Conservation (phyloP, 2,888 invertebrate genomes). For the Hydropsyche betteni region DNA sequence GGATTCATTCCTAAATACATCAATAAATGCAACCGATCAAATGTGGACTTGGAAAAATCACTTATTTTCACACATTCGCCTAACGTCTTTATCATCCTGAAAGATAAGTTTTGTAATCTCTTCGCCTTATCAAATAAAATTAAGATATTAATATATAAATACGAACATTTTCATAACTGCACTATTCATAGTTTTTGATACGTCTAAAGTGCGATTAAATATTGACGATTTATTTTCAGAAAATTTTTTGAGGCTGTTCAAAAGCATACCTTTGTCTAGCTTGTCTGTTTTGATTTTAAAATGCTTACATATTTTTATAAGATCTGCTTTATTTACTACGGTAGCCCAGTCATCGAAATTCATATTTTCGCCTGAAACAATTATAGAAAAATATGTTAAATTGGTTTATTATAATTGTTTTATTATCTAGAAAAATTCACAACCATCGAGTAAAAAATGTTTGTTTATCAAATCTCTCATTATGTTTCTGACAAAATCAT, state of each 20-base stretch:
- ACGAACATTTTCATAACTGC: slow-evolving; percentile 41
- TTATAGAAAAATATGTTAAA: neutral
- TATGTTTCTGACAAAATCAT: slow-evolving; percentile 3
- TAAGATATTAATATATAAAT: slow-evolving; percentile 55
- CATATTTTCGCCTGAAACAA: slow-evolving; percentile 45
- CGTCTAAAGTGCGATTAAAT: slow-evolving; percentile 1
- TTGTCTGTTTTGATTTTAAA: slow-evolving; percentile 56
- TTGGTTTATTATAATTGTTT: neutral
- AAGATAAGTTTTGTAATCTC: slow-evolving; percentile 31
- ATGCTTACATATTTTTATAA: slow-evolving; percentile 59
- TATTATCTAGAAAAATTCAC: slow-evolving; percentile 8
- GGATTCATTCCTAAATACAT: slow-evolving; percentile 63
- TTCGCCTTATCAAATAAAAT: slow-evolving; percentile 51
- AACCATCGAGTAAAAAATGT: slow-evolving; percentile 55
- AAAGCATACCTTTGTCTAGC: slow-evolving; percentile 22
- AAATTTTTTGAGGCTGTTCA: slow-evolving; percentile 36
- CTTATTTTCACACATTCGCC: slow-evolving; percentile 61
- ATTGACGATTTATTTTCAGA: slow-evolving; percentile 34
- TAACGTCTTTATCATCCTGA: slow-evolving; percentile 57
- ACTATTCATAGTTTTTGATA: slow-evolving; percentile 28
- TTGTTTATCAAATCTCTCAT: slow-evolving; percentile 53
- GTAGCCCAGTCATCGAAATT: slow-evolving; percentile 52
- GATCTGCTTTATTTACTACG: slow-evolving; percentile 56
- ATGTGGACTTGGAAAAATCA: slow-evolving; percentile 55
- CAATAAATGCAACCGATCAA: slow-evolving; percentile 59